Percentiles rank a stretch among this genome's conserved stretches.
These are phyloP conservation scores for Galbula dea DNA, from an alignment of 2,113 vertebrate genomes.

Conservation along the genomic window DNA sequence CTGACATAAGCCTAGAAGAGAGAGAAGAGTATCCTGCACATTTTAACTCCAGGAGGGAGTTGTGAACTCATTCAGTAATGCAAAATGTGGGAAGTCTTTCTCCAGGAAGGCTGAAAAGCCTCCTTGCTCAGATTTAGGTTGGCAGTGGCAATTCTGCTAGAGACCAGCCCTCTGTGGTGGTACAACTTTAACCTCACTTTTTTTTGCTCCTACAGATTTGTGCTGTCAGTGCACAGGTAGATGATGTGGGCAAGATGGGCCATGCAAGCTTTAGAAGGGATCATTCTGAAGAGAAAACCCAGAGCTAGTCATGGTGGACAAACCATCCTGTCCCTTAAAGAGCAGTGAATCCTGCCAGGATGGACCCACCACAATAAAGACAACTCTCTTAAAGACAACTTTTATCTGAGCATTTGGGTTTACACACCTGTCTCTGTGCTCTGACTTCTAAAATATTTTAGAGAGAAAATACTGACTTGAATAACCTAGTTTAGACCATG, in stretches of 20 bases:
- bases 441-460: not conserved
- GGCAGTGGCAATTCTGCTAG: not conserved
- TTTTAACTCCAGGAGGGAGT: not conserved
- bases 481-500: not conserved
- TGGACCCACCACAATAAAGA: not conserved
- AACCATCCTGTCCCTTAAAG: not conserved
- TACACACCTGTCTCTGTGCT: not conserved
- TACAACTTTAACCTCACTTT: not conserved
- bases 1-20: conserved; percentile 49
- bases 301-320: not conserved
- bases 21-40: accelerated
- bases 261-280: not conserved
- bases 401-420: not conserved
- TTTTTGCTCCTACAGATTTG: not conserved
- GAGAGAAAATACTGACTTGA: not conserved
- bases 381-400: not conserved
- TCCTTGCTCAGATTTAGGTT: not conserved
- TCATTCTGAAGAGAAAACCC: not conserved
- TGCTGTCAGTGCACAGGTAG: not conserved
- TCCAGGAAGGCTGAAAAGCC: not conserved
- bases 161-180: not conserved
- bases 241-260: not conserved
- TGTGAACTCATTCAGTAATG: not conserved
- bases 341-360: not conserved
- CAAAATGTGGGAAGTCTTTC: not conserved